phyloP scores from a whole-genome alignment of 30 jellyfish, hydroid and myxozoan genomes.

The Cassiopea xamachana region DNA sequence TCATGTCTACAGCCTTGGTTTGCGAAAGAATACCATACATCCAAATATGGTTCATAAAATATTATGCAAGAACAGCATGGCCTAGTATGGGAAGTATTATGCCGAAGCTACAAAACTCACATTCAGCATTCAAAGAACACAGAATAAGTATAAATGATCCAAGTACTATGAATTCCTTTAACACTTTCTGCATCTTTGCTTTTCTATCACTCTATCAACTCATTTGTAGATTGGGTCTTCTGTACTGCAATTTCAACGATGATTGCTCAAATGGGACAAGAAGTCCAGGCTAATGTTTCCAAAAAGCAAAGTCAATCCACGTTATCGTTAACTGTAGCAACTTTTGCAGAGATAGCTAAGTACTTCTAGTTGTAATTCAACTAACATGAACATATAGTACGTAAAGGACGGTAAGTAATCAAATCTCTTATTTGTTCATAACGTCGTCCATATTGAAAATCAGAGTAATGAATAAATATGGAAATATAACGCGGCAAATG shows the following conservation, averaged over 20 bases:
- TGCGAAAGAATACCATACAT: too few relatives aligned
- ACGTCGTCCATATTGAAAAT: slow-evolving; percentile 59
- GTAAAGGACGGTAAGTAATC: slow-evolving; percentile 1
- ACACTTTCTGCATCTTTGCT: slow-evolving; percentile 34
- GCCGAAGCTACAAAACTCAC: slow-evolving; percentile 23
- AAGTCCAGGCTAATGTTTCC: not conserved
- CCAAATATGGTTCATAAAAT: too few relatives aligned
- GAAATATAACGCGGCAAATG: slow-evolving; percentile 25
- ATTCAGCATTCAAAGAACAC: slow-evolving; percentile 40
- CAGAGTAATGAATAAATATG: not conserved
- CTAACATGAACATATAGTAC: not conserved
- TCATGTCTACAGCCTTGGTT: too few relatives aligned
- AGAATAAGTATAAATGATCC: slow-evolving; percentile 47
- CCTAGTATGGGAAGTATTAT: too few relatives aligned
- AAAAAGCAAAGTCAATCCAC: slow-evolving; percentile 22
- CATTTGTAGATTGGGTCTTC: not conserved
- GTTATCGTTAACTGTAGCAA: not conserved
- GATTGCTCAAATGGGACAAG: not conserved
- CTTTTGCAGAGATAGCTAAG: not conserved
- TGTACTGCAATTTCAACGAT: not conserved
- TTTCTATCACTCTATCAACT: not conserved
- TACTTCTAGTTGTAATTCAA: not conserved
- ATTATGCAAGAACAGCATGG: too few relatives aligned
- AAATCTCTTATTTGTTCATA: not conserved
- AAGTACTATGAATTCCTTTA: slow-evolving; percentile 39